phyloP scores from a whole-genome alignment of 2,113 vertebrate genomes.

The Ageneiosus marmoratus region DNA sequence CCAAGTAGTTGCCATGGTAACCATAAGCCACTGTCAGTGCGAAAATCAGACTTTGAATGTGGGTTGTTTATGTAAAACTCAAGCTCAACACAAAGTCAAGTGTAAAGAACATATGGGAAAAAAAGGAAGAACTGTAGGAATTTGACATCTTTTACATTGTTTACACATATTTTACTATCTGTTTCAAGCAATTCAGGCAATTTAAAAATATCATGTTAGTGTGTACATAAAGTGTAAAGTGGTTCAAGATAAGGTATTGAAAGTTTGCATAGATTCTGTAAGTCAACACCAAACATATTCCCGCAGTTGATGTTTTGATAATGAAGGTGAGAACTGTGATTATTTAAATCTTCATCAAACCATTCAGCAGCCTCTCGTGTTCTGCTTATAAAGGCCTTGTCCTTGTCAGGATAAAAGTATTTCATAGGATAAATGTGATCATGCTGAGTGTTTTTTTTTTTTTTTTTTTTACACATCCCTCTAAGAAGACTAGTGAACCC shows the following conservation, averaged over 20 bases:
- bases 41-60: slow-evolving; percentile 56
- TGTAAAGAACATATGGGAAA: background rate
- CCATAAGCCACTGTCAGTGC: slow-evolving; percentile 48
- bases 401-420: background rate
- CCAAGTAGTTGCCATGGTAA: slow-evolving; percentile 70
- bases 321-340: background rate
- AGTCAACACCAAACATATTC: background rate
- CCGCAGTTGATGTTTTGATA: background rate
- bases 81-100: slow-evolving; percentile 36
- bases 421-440: background rate
- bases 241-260: background rate
- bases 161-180: slow-evolving; percentile 22
- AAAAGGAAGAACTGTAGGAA: background rate
- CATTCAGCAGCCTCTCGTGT: background rate
- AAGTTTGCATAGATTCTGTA: background rate
- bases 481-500: background rate
- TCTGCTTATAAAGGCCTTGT: background rate
- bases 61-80: slow-evolving; percentile 48
- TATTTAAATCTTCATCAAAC: background rate
- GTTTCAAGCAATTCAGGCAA: slow-evolving; percentile 30
- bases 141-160: slow-evolving; percentile 19
- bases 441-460: background rate
- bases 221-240: background rate
- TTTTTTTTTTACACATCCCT: background rate
- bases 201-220: no score